phyloP scores from a whole-genome alignment of 2,888 invertebrate species.

The Pheosia tremula region DNA sequence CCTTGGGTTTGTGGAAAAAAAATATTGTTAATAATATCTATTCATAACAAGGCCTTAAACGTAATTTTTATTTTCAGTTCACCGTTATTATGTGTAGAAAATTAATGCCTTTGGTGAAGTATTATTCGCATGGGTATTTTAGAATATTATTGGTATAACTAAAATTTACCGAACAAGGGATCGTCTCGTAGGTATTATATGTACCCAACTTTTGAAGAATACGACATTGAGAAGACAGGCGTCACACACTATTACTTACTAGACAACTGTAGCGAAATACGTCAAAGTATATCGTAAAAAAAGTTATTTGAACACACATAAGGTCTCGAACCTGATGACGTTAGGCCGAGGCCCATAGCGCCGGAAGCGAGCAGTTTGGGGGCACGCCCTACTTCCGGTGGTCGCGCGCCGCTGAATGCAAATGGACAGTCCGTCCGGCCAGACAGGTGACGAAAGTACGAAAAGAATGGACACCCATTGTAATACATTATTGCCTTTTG shows the following conservation, averaged over 20 bases:
- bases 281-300: slow-evolving; percentile 22
- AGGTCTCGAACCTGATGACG: slow-evolving; percentile 40
- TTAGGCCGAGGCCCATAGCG: slow-evolving; percentile 35
- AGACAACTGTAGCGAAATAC: slow-evolving; percentile 11
- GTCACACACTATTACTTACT: not conserved
- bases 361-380: slow-evolving; percentile 78
- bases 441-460: slow-evolving; percentile 54
- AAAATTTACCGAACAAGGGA: no score
- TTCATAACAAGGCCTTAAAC: not conserved
- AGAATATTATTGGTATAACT: no score
- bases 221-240: not conserved
- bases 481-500: slow-evolving; percentile 21
- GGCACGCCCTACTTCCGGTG: slow-evolving; percentile 75
- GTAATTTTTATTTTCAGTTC: not conserved
- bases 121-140: no score
- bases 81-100: not conserved
- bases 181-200: no score
- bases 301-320: slow-evolving; percentile 27
- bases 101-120: not conserved
- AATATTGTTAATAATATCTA: not conserved
- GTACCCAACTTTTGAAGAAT: not conserved
- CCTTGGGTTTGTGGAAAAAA: not conserved
- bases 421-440: slow-evolving; percentile 56
- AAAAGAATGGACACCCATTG: slow-evolving; percentile 31
- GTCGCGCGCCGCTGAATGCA: slow-evolving; percentile 79